A percentile compares a stretch with the other conserved stretches of the same genome.
phyloP scores from a whole-genome alignment of 2,113 vertebrate species.

The Pampusana beccarii region DNA sequence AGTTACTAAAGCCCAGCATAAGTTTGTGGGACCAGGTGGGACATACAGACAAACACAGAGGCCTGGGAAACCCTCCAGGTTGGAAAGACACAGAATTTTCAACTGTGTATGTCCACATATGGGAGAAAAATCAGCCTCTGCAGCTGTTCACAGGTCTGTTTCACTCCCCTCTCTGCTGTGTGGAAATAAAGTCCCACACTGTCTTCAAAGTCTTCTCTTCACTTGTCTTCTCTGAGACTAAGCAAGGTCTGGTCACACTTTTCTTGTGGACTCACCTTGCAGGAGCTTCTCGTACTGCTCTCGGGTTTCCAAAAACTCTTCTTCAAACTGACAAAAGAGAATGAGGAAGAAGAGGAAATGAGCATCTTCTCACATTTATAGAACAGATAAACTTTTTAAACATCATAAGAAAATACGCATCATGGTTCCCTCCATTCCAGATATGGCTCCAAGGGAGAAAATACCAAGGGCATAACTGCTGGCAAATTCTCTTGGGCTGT shows the following conservation, averaged over 20 bases:
- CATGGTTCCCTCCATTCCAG: not conserved
- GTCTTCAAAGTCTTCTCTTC: not conserved
- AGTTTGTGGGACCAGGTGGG: not conserved
- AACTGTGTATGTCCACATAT: not conserved
- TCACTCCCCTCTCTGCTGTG: not conserved
- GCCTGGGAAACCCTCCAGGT: not conserved
- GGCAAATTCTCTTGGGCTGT: not conserved
- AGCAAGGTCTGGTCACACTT: not conserved
- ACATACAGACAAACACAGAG: fast-evolving
- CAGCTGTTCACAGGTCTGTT: not conserved
- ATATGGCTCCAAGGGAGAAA: not conserved
- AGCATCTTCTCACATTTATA: not conserved
- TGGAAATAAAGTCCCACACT: not conserved
- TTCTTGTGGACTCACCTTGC: slow-evolving; percentile 67
- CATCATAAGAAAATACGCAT: not conserved
- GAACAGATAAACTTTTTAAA: not conserved
- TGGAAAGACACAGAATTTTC: not conserved
- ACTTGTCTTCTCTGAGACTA: not conserved
- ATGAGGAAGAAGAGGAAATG: not conserved
- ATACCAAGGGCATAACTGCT: not conserved
- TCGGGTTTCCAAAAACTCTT: slow-evolving; percentile 80
- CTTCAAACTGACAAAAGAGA: slow-evolving; percentile 82
- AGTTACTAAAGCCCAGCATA: not conserved
- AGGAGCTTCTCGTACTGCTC: slow-evolving; percentile 84
- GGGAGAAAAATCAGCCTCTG: not conserved